Base-by-base conservation (phyloP, 2,888 invertebrate species). In the Lycia hirtaria region DNA sequence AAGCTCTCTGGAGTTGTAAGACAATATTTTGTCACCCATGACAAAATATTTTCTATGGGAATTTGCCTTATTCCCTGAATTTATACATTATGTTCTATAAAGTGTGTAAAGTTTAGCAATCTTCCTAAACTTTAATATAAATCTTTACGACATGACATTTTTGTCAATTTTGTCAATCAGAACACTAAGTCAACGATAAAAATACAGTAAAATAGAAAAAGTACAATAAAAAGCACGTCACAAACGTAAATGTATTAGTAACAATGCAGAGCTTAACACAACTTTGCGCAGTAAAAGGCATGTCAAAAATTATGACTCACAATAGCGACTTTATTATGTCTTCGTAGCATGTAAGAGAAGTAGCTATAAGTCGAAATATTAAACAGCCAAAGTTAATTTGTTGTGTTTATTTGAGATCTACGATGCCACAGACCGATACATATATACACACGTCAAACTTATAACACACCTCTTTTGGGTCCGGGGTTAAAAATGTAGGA, bases 131-230 rank as follows among this genome's bases (percentile, higher is more conserved):
- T 7, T 12, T 10, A 33, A 33, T 35, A 33, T 15, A 35, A n/a
- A 10, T 17, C 52, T 57, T 57, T 51, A 57, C 47, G 35, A 47
- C 56, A 19, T 24, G 12, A 26, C 24, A 10, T 10, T 20, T 17
- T 28, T n/a, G 17, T 15, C 4, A n/a, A 26, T 45, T 28, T n/a
- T 37, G 26, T 28, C 9, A 32, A 37, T 12, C 22, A 19, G 15
- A 35, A 24, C 22, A 56, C 28, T 14, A 56, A 38, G 22, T 59
- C 38, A 15, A 40, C 38, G 22, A 49, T 57, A 63, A 60, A 60
- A 60, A 14, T 40, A 57, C 44, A 45, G 49, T 60, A 57, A 63
- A 56, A 48, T 35, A 41, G 40, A 41, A 56, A 37, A 53, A 56
- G 41, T 50, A 28, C 38, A 44, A 24, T 57, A 56, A 55, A 58